phyloP scores from a whole-genome alignment of 2,888 invertebrate species.

The Hoplodrina ambigua region DNA sequence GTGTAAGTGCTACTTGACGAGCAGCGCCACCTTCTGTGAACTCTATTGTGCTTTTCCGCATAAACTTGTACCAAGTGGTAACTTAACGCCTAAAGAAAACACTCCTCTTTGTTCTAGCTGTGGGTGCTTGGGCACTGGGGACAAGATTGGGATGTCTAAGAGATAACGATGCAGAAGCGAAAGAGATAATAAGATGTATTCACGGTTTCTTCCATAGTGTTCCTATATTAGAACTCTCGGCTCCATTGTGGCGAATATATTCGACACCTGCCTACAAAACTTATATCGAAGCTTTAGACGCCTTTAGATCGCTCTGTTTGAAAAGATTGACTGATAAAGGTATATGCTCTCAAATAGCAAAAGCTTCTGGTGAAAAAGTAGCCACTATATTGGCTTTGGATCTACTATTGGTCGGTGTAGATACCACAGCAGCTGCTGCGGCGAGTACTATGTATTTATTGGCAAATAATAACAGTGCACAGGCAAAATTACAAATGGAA shows the following conservation, averaged over 20 bases:
- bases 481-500: constrained; percentile 92
- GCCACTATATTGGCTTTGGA: constrained; percentile 94
- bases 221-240: constrained; percentile 93
- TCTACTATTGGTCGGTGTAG: constrained; percentile 94
- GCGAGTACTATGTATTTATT: constrained; percentile 94
- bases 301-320: constrained; percentile 91
- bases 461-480: constrained; percentile 93
- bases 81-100: constrained; percentile 59
- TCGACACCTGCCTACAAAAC: constrained; percentile 93
- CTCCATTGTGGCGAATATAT: constrained; percentile 94
- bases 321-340: constrained; percentile 85
- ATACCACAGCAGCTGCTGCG: constrained; percentile 94
- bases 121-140: constrained; percentile 95
- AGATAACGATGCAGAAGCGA: constrained; percentile 93
- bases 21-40: constrained; percentile 57
- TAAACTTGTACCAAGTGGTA: constrained; percentile 58
- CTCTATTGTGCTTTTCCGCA: constrained; percentile 66
- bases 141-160: constrained; percentile 94
- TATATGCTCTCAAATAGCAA: constrained; percentile 84
- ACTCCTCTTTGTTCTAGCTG: constrained; percentile 89
- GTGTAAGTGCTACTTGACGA: constrained; percentile 90
- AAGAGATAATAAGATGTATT: constrained; percentile 94
- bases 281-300: constrained; percentile 93
- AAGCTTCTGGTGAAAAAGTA: constrained; percentile 80
- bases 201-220: constrained; percentile 94